phyloP scores from a whole-genome alignment of 2,113 vertebrate species.

The Myotis brandtii region DNA sequence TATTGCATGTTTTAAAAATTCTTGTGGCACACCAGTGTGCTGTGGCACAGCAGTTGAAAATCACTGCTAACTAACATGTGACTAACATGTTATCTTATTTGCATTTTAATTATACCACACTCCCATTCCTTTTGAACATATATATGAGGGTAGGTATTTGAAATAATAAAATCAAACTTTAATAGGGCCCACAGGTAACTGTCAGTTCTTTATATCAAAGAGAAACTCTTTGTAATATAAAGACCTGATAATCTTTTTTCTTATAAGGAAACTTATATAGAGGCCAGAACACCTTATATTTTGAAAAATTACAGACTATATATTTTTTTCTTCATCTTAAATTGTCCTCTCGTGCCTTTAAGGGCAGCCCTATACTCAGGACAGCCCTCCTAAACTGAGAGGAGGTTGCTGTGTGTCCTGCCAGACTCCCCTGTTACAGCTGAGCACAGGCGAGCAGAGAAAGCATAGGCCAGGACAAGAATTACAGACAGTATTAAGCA shows the following conservation, averaged over 20 bases:
- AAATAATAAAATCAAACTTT: constrained; percentile 44
- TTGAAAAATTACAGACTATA: not conserved
- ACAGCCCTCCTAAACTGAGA: not conserved
- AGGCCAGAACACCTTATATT: constrained; percentile 45
- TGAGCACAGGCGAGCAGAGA: not conserved
- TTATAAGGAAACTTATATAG: constrained; percentile 11
- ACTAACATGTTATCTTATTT: not conserved
- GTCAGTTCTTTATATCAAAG: not conserved
- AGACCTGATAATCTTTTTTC: not conserved
- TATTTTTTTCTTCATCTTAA: not conserved
- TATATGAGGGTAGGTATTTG: not conserved
- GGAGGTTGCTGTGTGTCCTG: not conserved
- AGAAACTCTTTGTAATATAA: not conserved
- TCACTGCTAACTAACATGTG: not conserved
- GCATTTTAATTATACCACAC: not conserved
- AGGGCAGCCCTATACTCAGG: not conserved
- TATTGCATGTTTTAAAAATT: not conserved
- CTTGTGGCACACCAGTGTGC: not conserved
- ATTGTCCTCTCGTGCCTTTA: not conserved
- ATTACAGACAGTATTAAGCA: not conserved
- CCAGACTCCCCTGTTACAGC: not conserved
- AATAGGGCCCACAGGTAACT: not conserved
- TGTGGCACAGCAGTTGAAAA: not conserved
- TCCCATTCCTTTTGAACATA: constrained; percentile 34
- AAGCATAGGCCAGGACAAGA: not conserved